Evolutionary conservation across 2,113 vertebrate species (phyloP).

Genomic region (Labeo rohita): DNA sequence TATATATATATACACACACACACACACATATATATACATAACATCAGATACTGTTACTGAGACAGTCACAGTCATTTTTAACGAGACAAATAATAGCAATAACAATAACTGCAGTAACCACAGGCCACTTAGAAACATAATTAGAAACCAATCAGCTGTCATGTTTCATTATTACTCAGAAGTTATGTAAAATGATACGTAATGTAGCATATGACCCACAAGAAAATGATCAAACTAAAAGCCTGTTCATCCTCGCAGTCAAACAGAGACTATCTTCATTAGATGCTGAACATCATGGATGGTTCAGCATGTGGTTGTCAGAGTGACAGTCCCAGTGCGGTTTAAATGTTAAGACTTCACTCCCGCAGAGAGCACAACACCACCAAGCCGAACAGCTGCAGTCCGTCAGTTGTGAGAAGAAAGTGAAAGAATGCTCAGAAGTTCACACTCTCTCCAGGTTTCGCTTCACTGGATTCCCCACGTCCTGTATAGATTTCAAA

Average conservation of each 20-base stretch:
- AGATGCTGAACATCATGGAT: background rate
- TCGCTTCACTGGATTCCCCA: background rate
- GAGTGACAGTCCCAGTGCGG: background rate
- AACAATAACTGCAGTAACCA: background rate
- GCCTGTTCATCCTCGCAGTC: background rate
- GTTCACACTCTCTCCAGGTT: slow-evolving; percentile 14
- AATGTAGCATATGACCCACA: background rate
- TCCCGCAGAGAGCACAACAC: background rate
- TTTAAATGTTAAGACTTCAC: slow-evolving; percentile 18
- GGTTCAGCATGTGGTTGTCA: background rate
- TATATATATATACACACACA: too few relatives aligned
- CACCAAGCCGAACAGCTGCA: slow-evolving; percentile 16
- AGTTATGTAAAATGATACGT: background rate
- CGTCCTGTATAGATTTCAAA: slow-evolving; percentile 68
- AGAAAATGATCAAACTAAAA: background rate
- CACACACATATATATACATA: too few relatives aligned
- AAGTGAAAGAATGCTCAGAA: slow-evolving; percentile 4
- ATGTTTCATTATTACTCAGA: background rate
- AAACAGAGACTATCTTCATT: background rate
- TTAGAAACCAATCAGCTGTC: background rate
- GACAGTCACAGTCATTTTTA: background rate
- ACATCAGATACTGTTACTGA: background rate
- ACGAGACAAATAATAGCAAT: background rate
- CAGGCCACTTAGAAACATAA: background rate
- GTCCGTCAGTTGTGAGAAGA: slow-evolving; percentile 26